These are phyloP conservation scores for Corticium candelabrum DNA, from an alignment of 37 sponge, comb jelly and placozoan species.

Conservation along the genomic window DNA sequence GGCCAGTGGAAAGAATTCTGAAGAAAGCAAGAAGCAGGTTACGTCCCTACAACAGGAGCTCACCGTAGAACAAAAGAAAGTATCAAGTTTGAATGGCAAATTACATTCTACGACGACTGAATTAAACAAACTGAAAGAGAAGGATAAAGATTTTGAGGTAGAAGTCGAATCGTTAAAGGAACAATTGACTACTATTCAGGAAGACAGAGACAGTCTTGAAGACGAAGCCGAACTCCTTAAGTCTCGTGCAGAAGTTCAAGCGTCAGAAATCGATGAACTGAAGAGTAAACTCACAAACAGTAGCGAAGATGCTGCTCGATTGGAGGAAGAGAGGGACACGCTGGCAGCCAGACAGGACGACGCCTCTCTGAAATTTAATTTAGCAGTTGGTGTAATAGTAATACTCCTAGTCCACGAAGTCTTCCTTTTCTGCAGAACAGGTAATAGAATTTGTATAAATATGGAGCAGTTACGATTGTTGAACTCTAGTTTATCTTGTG, in stretches of 20 bases:
- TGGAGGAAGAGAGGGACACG: neutral
- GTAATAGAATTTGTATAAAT: no score
- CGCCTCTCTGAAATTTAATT: neutral
- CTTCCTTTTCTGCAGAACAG: neutral
- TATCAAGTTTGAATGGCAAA: no score
- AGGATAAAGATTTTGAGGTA: neutral
- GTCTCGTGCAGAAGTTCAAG: neutral
- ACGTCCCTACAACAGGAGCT: no score
- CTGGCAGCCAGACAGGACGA: neutral
- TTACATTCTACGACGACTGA: no score
- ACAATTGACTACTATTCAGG: no score
- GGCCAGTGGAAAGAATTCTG: no score
- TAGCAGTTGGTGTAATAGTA: neutral
- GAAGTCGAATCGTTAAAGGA: neutral
- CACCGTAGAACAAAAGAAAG: no score
- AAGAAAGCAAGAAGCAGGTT: no score
- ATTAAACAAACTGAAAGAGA: neutral
- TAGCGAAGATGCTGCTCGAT: neutral
- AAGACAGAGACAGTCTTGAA: neutral
- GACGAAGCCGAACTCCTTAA: neutral
- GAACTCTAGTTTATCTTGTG: no score
- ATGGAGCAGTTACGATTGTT: no score
- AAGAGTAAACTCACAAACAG: neutral
- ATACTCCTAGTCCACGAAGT: conserved; percentile 5
- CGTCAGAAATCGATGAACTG: neutral